phyloP scores from a whole-genome alignment of 2,113 vertebrate species.

The Copsychus sechellarum region DNA sequence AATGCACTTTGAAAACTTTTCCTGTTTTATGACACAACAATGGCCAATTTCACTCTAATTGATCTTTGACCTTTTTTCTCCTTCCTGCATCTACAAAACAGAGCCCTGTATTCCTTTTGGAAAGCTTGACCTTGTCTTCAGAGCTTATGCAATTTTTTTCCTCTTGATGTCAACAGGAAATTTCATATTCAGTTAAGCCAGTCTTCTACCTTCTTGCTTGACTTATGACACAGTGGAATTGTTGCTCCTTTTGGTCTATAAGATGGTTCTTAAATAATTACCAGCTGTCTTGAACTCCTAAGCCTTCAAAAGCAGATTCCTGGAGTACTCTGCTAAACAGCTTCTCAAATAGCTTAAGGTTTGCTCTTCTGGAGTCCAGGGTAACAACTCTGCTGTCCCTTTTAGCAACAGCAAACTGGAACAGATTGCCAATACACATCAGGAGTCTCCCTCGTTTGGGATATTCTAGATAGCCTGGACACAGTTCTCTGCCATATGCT shows the following conservation, averaged over 20 bases:
- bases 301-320: background rate
- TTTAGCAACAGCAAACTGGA: accelerated
- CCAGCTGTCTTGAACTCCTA: background rate
- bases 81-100: no score
- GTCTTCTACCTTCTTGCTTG: background rate
- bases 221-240: background rate
- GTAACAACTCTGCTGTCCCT: background rate
- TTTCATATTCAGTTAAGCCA: background rate
- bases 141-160: background rate
- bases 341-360: background rate
- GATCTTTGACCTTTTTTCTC: background rate
- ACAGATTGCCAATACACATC: background rate
- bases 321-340: background rate
- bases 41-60: background rate
- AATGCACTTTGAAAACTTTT: background rate
- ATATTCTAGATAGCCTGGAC: background rate
- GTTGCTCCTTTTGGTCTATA: background rate
- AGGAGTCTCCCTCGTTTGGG: background rate
- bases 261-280: background rate
- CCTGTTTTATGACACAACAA: background rate
- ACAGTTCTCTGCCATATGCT: background rate
- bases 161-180: background rate
- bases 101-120: no score
- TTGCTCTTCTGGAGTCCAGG: background rate
- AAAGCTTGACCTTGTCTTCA: background rate